Evolutionary conservation across 1,140 invertebrate species (phyloP), one percentile per base, ranked within the genome.

Genomic region (Drosophila asahinai): DNA sequence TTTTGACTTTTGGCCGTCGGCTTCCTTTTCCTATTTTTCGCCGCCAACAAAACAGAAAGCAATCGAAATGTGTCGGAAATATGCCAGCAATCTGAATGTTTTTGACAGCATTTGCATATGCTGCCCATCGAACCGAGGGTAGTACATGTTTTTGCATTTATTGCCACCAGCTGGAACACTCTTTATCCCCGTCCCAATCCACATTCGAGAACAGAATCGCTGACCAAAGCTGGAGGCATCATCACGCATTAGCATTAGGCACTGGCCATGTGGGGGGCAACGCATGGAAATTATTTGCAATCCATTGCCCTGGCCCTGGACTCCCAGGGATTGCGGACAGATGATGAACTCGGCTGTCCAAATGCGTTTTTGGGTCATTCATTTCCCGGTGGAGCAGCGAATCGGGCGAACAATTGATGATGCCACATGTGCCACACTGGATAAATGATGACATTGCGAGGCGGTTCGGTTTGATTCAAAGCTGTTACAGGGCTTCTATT

Each of bases 101-200:
- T 71, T 66, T 83, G 81, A 83, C 80, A 83, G 65, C 61, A 83
- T 83, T 76, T 83, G 68, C 68, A 78, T 68, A 82, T 70, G 68
- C 55, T 78, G 63, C 80, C 30, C 48, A 60, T 70, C 48, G 49
- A 57, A 42, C 51, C 22, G 59, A 51, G 49, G 51, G 51, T 65
- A 70, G 57, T 54, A 15, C 58, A 70, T 77, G 75, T 76, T 77
- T 77, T 47, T 54, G 74, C 74, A 52, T 77, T 75, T 77, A 77
- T 77, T 58, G 71, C 62, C 72, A 59, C 12, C 61, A 65, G 22
- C 25, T 58, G 33, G 40, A 27, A 5, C 47, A 19, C 30, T 43
- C 40, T 22, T 38, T 38, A 40, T 47, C 51, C 42, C 19, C 27
- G 11, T 30, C 14, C 25, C 36, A 43, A 30, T 14, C 25, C 15